These are phyloP conservation scores for Drosophila planitibia DNA, from an alignment of 2,888 invertebrate genomes.

Conservation along the genomic window DNA sequence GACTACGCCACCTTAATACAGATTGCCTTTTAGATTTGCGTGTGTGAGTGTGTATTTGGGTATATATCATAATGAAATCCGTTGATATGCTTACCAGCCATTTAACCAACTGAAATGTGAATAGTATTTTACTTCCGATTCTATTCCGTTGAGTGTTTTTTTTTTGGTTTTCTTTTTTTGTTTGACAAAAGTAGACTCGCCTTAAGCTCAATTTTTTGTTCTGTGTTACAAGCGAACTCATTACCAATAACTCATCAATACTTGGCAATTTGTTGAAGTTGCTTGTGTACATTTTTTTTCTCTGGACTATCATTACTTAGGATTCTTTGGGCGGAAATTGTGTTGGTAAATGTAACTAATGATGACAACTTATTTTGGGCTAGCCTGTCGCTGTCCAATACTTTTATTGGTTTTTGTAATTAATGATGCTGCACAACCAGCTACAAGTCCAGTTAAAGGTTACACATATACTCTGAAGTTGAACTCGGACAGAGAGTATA, in stretches of 20 bases:
- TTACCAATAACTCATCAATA: slow-evolving; percentile 66
- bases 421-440: slow-evolving; percentile 57
- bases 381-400: slow-evolving; percentile 37
- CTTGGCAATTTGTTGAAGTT: slow-evolving; percentile 48
- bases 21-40: slow-evolving; percentile 57
- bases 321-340: slow-evolving; percentile 30
- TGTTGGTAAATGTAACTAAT: slow-evolving; percentile 66
- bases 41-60: slow-evolving; percentile 29
- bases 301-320: slow-evolving; percentile 5
- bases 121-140: neutral
- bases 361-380: slow-evolving; percentile 73
- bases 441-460: slow-evolving; percentile 16
- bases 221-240: slow-evolving; percentile 39
- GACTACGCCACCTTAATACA: slow-evolving; percentile 57
- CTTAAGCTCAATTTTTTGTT: slow-evolving; percentile 38
- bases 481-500: slow-evolving; percentile 20
- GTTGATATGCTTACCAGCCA: slow-evolving; percentile 17
- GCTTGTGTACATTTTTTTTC: slow-evolving; percentile 6
- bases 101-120: slow-evolving; percentile 31
- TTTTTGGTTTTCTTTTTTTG: neutral
- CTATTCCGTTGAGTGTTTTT: neutral
- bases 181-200: slow-evolving; percentile 43
- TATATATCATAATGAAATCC: slow-evolving; percentile 33
- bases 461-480: slow-evolving; percentile 19
- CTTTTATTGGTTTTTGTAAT: slow-evolving; percentile 78